Evolutionary conservation across 2,113 vertebrate genomes (phyloP), one percentile per base, ranked within the genome.

Genomic region (Haemorhous mexicanus): DNA sequence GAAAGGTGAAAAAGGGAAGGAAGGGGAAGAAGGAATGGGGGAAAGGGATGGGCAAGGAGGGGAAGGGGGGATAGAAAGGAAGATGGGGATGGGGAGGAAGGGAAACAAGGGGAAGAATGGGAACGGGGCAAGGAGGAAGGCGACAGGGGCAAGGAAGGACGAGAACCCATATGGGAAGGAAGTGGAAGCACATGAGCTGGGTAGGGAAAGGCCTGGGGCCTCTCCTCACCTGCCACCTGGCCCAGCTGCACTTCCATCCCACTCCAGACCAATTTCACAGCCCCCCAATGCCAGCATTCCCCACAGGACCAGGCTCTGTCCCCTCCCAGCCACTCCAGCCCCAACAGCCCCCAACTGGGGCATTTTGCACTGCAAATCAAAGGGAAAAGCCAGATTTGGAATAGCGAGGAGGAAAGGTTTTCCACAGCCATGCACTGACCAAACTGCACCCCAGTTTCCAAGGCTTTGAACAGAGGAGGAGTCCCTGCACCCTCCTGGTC

Each of bases 251-350:
- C 43, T 62, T 33, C 50, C 4, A 16, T 24, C 69, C 55, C 88
- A 32, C 7, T 43, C 18, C 43, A 23, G 66, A 74, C 33, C 0
- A 1, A 12, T 33, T 37, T 37, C 49, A 6, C 85, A 58, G 53
- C 39, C 43, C 11, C 0, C 0, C 26, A 15, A 2, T 27, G 67
- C 68, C 58, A 53, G 52, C 27, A 18, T 14, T 49, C 24, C 70
- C 49, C n/a, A 5, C 3, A 5, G 81, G 41, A 91, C 4, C 0
- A 5, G 37, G 55, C 19, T 46, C 9, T 0, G 2, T 9, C 21
- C 10, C 47, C 27, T 49, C 50, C n/a, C 0, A 0, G 47, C 41
- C 49, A 32, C 41, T 26, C 56, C 55, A 66, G 17, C 11, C 22
- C 24, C 12, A 26, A 37, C 9, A 35, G 10, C 9, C 10, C 22